Evolutionary conservation across 2,113 vertebrate genomes (phyloP).

Genomic region (Nyctibius bracteatus): DNA sequence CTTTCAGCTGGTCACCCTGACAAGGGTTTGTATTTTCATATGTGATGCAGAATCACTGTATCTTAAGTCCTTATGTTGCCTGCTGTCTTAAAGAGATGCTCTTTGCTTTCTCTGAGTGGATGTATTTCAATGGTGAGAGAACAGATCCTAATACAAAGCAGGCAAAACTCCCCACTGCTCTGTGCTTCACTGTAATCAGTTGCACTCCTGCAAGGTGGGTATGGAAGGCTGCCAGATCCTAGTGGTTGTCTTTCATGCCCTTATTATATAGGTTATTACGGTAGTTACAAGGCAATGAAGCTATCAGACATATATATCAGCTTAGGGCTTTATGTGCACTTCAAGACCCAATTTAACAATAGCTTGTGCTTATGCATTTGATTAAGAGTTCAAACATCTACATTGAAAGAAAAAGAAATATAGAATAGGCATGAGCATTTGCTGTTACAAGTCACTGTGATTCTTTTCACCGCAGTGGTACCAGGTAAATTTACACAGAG

Average conservation of each 20-base stretch:
- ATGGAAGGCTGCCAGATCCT: background rate
- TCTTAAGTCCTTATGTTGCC: background rate
- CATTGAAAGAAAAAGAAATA: background rate
- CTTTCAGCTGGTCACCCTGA: background rate
- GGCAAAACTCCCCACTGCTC: background rate
- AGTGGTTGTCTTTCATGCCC: background rate
- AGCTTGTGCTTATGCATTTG: background rate
- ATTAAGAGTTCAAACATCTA: background rate
- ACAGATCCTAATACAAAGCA: background rate
- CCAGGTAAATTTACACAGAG: background rate
- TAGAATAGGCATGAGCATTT: background rate
- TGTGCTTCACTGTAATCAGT: background rate
- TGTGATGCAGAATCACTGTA: background rate
- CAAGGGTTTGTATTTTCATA: background rate
- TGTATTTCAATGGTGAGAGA: background rate
- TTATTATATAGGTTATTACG: background rate
- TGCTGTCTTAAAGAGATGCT: background rate
- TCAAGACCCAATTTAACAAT: constrained; percentile 20
- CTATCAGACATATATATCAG: background rate
- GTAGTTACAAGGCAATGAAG: constrained; percentile 3
- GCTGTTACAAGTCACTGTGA: background rate
- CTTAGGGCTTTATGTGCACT: background rate
- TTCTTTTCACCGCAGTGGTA: background rate
- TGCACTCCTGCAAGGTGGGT: background rate
- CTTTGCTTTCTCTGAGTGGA: background rate